phyloP scores from a whole-genome alignment of 2,113 vertebrate genomes.

The Caranx melampygus region DNA sequence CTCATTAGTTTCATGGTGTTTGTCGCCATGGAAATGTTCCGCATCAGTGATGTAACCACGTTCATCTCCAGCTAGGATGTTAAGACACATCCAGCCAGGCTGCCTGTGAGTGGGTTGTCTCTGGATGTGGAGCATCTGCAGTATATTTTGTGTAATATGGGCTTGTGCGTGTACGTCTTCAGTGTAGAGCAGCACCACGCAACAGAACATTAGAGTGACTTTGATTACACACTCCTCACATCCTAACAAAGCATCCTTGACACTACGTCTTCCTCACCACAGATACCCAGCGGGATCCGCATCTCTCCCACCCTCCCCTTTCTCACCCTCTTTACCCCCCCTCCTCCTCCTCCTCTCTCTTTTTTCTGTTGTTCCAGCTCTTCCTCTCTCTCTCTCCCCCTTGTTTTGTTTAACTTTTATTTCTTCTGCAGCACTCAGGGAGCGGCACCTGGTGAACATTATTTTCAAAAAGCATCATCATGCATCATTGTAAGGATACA shows the following conservation, averaged over 20 bases:
- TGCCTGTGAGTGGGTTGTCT: slow-evolving; percentile 44
- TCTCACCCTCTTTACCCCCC: slow-evolving; percentile 13
- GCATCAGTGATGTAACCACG: slow-evolving; percentile 46
- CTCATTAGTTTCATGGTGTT: slow-evolving; percentile 77
- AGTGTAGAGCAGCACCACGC: slow-evolving; percentile 44
- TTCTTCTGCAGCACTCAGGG: slow-evolving; percentile 67
- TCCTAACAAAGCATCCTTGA: slow-evolving; percentile 72
- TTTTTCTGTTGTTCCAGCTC: slow-evolving; percentile 13
- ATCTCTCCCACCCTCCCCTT: slow-evolving; percentile 10
- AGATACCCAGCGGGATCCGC: slow-evolving; percentile 48
- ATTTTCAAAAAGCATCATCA: slow-evolving; percentile 83
- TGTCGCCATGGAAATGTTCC: slow-evolving; percentile 65
- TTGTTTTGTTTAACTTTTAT: slow-evolving; percentile 72
- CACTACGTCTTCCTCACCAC: slow-evolving; percentile 44
- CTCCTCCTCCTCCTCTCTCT: neutral
- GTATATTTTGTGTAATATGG: slow-evolving; percentile 59
- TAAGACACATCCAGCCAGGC: slow-evolving; percentile 36
- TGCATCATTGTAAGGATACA: slow-evolving; percentile 84
- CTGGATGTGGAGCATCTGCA: slow-evolving; percentile 62
- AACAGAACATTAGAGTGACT: slow-evolving; percentile 71
- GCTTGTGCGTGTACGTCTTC: slow-evolving; percentile 61
- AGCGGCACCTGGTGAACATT: slow-evolving; percentile 82
- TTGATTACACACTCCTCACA: slow-evolving; percentile 72
- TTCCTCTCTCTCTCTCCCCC: slow-evolving; percentile 7
- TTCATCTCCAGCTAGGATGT: slow-evolving; percentile 51